Evolutionary conservation across 2,888 invertebrate genomes (phyloP).

Genomic region (Oegoconia quadripuncta): DNA sequence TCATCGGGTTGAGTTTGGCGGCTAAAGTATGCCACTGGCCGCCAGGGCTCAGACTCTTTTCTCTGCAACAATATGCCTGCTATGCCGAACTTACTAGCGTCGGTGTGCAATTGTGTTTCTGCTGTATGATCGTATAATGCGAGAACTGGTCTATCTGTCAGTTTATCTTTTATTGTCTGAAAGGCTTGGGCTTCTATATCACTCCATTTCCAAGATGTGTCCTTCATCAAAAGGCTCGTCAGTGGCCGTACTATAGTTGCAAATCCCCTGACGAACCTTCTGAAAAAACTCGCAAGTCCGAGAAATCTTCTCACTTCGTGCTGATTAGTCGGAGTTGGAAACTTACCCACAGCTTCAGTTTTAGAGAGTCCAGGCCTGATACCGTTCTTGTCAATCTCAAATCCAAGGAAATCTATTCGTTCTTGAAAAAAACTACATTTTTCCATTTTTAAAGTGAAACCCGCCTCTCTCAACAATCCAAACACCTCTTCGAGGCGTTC

Average conservation of each 20-base stretch:
- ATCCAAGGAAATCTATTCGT: constrained; percentile 25
- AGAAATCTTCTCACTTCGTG: constrained; percentile 25
- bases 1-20: constrained; percentile 16
- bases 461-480: neutral
- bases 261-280: constrained; percentile 27
- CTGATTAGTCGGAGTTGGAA: constrained; percentile 22
- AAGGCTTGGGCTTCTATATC: neutral
- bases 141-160: constrained; percentile 22
- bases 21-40: constrained; percentile 10
- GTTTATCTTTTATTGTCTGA: neutral
- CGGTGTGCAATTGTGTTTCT: constrained; percentile 32
- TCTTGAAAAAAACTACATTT: constrained; percentile 22
- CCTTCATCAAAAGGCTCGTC: constrained; percentile 20
- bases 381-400: constrained; percentile 21
- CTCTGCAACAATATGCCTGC: constrained; percentile 31
- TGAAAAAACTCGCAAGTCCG: constrained; percentile 28
- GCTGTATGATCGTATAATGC: constrained; percentile 23
- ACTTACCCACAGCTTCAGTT: constrained; percentile 19
- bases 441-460: constrained; percentile 21
- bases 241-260: constrained; percentile 24
- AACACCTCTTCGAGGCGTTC: constrained; percentile 3
- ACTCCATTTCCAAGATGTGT: neutral
- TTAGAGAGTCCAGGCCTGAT: constrained; percentile 25
- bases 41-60: neutral
- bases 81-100: constrained; percentile 32